These are phyloP conservation scores for Odocoileus hemionus DNA, from an alignment of 2,113 vertebrate genomes.

Conservation along the genomic window DNA sequence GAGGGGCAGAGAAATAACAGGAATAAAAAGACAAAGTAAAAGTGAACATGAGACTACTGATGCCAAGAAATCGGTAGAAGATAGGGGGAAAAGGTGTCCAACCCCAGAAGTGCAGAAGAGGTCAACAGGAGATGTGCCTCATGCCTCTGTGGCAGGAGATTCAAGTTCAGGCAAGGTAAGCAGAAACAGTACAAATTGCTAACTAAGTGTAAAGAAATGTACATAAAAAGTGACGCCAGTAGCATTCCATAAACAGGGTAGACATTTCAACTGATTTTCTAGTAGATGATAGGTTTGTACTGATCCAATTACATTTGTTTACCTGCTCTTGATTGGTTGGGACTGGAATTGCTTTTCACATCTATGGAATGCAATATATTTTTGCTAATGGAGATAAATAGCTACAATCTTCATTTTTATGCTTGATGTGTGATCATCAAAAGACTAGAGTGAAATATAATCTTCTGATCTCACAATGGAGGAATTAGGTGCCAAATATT, in stretches of 20 bases:
- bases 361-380: not conserved
- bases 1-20: conserved; percentile 70
- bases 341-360: not conserved
- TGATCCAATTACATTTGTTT: not conserved
- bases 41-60: conserved; percentile 68
- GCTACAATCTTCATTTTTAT: not conserved
- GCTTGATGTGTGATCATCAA: conserved; percentile 9
- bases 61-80: conserved; percentile 78
- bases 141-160: conserved; percentile 42
- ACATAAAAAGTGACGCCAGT: not conserved
- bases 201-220: not conserved
- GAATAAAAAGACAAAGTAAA: conserved; percentile 76
- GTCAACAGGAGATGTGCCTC: conserved; percentile 48
- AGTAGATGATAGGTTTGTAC: not conserved
- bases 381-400: not conserved
- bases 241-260: not conserved
- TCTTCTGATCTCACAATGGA: not conserved
- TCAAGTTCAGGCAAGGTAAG: conserved; percentile 77
- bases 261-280: not conserved
- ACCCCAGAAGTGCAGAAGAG: conserved; percentile 74
- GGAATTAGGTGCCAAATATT: not conserved
- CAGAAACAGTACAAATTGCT: not conserved
- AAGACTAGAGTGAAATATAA: not conserved
- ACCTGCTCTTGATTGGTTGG: not conserved
- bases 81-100: conserved; percentile 72